Percentiles rank a stretch among this genome's conserved stretches.
Conservation (phyloP, 1,140 invertebrate genomes). For the Nylanderia fulva region DNA sequence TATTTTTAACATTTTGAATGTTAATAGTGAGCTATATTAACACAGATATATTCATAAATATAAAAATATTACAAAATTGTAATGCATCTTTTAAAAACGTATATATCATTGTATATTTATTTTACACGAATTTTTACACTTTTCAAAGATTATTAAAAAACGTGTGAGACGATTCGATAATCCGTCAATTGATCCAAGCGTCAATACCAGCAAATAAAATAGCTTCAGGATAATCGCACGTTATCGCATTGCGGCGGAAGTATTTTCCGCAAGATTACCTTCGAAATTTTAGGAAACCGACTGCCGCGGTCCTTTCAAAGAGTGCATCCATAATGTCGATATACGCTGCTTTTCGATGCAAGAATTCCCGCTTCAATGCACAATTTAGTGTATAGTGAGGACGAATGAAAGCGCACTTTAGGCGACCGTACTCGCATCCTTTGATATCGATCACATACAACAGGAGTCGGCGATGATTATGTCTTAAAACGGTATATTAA, state of each 20-base stretch:
- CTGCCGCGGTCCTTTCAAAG: slow-evolving; percentile 54
- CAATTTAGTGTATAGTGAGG: slow-evolving; percentile 1
- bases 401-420: slow-evolving; percentile 39
- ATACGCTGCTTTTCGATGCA: slow-evolving; percentile 45
- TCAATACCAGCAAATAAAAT: slow-evolving; percentile 49
- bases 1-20: background rate
- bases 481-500: background rate
- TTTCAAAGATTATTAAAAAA: slow-evolving; percentile 7
- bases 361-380: slow-evolving; percentile 52
- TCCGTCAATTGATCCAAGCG: slow-evolving; percentile 10
- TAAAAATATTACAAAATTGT: background rate
- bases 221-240: slow-evolving; percentile 40
- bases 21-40: background rate
- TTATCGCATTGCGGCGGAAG: slow-evolving; percentile 44
- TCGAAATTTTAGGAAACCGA: slow-evolving; percentile 50
- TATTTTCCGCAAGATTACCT: slow-evolving; percentile 59
- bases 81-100: background rate
- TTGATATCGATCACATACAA: slow-evolving; percentile 34
- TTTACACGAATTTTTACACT: background rate
- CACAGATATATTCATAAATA: background rate
- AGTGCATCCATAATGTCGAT: slow-evolving; percentile 50
- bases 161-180: slow-evolving; percentile 4
- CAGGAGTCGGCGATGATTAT: background rate
- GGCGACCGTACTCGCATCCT: background rate
- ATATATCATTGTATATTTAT: background rate